These are phyloP conservation scores for Apocheima hispidaria DNA, from an alignment of 2,888 invertebrate species.

Conservation along the genomic window DNA sequence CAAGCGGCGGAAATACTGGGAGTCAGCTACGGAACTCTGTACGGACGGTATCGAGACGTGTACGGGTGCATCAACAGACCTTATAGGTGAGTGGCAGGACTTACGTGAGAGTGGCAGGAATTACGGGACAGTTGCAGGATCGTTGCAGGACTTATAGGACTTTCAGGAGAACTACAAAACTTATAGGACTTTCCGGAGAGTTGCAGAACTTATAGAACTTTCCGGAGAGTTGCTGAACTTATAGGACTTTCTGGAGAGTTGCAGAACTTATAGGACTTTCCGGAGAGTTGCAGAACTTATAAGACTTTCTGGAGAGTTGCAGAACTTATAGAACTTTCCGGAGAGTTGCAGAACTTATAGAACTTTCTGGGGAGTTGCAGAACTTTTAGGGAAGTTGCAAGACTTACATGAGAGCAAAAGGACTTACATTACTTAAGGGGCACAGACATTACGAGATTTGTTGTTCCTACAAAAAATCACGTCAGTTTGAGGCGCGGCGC, in stretches of 20 bases:
- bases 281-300: neutral
- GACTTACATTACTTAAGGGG: too few relatives aligned
- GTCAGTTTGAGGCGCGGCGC: too few relatives aligned
- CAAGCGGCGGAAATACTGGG: conserved; percentile 95
- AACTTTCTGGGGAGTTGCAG: too few relatives aligned
- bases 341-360: too few relatives aligned
- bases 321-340: too few relatives aligned
- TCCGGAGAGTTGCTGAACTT: too few relatives aligned
- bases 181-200: too few relatives aligned
- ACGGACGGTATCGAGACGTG: conserved; percentile 95
- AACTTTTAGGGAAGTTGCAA: neutral
- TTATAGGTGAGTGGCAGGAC: conserved; percentile 87
- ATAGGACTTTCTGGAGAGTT: neutral
- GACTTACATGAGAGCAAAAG: neutral
- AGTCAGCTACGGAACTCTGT: conserved; percentile 96
- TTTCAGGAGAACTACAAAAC: too few relatives aligned
- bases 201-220: too few relatives aligned
- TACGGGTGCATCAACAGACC: conserved; percentile 95
- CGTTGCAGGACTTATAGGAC: neutral
- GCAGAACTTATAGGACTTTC: neutral
- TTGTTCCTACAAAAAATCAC: too few relatives aligned
- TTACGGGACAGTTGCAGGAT: neutral
- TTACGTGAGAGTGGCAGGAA: neutral
- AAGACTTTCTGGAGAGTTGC: too few relatives aligned
- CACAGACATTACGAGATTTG: too few relatives aligned